A percentile compares a stretch with the other conserved stretches of the same genome.
These are phyloP conservation scores for Hanleya hanleyi DNA, from an alignment of 2,888 invertebrate species.

Conservation along the genomic window DNA sequence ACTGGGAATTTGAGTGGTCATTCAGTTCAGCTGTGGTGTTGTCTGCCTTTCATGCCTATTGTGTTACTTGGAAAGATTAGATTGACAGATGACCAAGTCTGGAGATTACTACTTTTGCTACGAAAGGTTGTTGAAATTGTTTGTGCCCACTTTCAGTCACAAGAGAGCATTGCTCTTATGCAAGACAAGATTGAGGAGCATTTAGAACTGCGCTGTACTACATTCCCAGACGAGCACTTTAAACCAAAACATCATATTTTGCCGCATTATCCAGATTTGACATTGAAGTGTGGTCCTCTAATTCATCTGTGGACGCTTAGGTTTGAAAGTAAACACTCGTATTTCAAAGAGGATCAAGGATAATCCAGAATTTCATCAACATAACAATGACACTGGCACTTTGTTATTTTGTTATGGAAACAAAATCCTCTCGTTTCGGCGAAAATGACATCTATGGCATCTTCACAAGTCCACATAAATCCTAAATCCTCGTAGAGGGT, in stretches of 20 bases:
- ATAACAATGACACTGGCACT: neutral
- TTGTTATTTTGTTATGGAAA: neutral
- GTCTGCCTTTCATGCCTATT: too few species aligned
- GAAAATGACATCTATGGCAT: too few species aligned
- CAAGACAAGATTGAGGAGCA: neutral
- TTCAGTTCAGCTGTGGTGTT: neutral
- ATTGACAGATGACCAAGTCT: neutral
- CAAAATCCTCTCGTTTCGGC: neutral
- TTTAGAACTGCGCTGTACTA: neutral
- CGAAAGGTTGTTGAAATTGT: neutral
- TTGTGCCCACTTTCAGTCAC: neutral
- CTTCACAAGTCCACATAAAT: too few species aligned
- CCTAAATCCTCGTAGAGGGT: too few species aligned
- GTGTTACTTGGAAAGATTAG: neutral
- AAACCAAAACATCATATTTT: neutral
- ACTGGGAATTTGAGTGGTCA: neutral
- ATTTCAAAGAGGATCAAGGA: neutral
- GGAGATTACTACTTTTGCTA: neutral
- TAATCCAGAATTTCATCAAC: slow-evolving; percentile 6
- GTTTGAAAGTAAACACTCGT: slow-evolving; percentile 1
- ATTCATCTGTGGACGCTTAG: neutral
- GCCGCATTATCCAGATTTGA: neutral
- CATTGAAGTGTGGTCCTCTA: neutral
- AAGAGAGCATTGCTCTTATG: neutral
- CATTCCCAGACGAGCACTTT: neutral